Evolutionary conservation across 2,888 invertebrate genomes (phyloP).

Genomic region (Dynastes tityus): DNA sequence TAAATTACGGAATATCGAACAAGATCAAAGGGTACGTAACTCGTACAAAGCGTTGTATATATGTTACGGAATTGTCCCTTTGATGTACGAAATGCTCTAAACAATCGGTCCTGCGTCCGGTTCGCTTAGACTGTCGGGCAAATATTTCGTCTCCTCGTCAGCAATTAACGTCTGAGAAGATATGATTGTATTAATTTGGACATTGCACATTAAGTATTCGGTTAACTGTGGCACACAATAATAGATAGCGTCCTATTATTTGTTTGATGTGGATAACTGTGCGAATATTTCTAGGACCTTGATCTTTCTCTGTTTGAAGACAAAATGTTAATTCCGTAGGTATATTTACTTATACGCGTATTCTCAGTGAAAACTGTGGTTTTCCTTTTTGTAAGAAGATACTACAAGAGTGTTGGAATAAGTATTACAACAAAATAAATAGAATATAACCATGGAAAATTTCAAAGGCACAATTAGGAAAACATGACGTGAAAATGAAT

Average conservation of each 20-base stretch:
- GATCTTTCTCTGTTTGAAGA: no score
- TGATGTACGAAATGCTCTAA: slow-evolving; percentile 20
- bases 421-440: no score
- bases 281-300: background rate
- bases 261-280: background rate
- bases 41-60: slow-evolving; percentile 19
- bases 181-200: slow-evolving; percentile 29
- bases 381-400: no score
- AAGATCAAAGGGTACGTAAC: slow-evolving; percentile 15
- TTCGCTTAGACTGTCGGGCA: background rate
- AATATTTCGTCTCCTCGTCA: slow-evolving; percentile 3
- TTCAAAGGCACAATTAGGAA: no score
- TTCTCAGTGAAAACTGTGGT: no score
- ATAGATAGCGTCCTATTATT: background rate
- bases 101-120: background rate
- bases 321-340: no score
- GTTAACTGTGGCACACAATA: background rate
- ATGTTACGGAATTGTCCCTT: slow-evolving; percentile 15
- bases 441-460: no score
- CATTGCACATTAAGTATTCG: background rate
- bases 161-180: slow-evolving; percentile 20
- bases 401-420: no score
- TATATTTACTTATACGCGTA: no score
- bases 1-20: slow-evolving; percentile 14
- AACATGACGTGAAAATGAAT: no score